Evolutionary conservation across 2,888 invertebrate species (phyloP).

Genomic region (Calliphora vomitoria): DNA sequence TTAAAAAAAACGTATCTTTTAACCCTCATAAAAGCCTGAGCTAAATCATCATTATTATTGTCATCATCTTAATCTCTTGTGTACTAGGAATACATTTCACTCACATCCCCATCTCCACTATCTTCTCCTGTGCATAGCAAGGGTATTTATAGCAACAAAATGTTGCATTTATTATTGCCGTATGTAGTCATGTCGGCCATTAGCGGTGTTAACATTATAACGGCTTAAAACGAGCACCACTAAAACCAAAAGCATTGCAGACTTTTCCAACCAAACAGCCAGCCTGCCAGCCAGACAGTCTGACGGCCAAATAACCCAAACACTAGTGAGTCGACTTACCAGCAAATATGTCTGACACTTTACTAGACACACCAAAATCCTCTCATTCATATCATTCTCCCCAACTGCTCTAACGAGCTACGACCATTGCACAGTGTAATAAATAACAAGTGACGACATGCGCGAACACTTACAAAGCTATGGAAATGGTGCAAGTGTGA

Average conservation of each 20-base stretch:
- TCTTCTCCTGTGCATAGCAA: neutral
- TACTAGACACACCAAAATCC: neutral
- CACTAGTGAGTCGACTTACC: neutral
- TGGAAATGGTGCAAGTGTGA: conserved; percentile 8
- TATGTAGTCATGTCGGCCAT: conserved; percentile 47
- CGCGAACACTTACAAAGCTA: conserved; percentile 56
- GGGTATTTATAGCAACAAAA: conserved; percentile 34
- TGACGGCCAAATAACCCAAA: neutral
- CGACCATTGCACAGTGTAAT: conserved; percentile 33
- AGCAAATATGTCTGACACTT: conserved; percentile 5
- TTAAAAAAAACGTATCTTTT: no score
- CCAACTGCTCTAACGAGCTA: neutral
- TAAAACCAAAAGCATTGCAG: conserved; percentile 35
- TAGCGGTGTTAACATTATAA: conserved; percentile 59
- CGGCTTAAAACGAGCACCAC: conserved; percentile 43
- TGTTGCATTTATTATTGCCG: conserved; percentile 12
- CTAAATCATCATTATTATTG: no score
- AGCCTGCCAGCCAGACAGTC: neutral
- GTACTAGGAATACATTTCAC: no score
- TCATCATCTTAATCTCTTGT: no score
- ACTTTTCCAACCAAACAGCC: conserved; percentile 23
- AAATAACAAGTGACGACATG: conserved; percentile 71
- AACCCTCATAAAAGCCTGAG: no score
- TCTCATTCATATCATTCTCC: neutral
- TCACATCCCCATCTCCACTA: neutral